Evolutionary conservation across 2,797 vertebrate species (phyloP).

Genomic region (Karalla daura): DNA sequence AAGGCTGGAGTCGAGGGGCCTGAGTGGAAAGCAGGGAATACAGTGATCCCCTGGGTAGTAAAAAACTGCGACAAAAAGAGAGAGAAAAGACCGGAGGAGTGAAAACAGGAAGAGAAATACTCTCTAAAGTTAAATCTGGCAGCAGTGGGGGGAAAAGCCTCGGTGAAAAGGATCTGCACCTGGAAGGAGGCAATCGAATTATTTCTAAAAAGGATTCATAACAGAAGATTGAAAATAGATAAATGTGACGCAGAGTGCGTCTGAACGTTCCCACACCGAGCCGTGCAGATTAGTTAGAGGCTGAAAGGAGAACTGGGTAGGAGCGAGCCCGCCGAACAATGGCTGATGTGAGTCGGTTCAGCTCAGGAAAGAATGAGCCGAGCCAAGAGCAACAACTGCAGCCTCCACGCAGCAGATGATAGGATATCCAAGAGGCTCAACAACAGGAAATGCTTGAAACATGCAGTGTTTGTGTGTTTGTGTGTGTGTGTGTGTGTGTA

Average conservation of each 20-base stretch:
- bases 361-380: constrained; percentile 24
- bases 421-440: constrained; percentile 56
- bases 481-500: constrained; percentile 36
- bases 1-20: constrained; percentile 68
- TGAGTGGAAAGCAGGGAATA: constrained; percentile 53
- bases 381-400: constrained; percentile 58
- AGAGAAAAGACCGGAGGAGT: constrained; percentile 11
- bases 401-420: constrained; percentile 36
- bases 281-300: neutral
- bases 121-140: neutral
- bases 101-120: constrained; percentile 17
- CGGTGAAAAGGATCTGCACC: too few species aligned
- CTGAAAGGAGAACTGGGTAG: neutral
- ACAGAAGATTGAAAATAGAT: neutral
- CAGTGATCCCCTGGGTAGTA: constrained; percentile 60
- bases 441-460: constrained; percentile 73
- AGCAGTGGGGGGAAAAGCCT: too few species aligned
- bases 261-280: neutral
- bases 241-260: neutral
- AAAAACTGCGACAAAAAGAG: constrained; percentile 63
- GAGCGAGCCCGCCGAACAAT: neutral
- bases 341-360: constrained; percentile 21
- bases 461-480: constrained; percentile 34
- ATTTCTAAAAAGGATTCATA: neutral
- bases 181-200: neutral